A percentile compares a stretch with the other conserved stretches of the same genome.
Evolutionary conservation across 2,113 vertebrate genomes (phyloP).

Genomic region (Zapus hudsonius): DNA sequence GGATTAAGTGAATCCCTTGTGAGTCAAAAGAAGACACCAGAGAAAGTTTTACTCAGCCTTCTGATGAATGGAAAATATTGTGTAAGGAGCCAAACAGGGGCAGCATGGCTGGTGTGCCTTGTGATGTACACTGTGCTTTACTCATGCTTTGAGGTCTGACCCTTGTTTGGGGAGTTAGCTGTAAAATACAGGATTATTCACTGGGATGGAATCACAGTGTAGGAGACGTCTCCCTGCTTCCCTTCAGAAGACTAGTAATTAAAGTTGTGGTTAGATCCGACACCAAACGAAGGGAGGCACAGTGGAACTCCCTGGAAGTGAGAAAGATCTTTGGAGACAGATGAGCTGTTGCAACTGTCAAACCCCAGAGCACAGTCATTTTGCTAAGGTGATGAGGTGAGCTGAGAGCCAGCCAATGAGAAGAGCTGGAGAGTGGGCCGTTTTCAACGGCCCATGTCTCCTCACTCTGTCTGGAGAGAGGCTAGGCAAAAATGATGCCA

Average conservation of each 20-base stretch:
- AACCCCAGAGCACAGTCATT: conserved; percentile 58
- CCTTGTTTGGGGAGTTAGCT: conserved; percentile 27
- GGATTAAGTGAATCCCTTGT: conserved; percentile 1
- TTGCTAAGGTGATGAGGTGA: conserved; percentile 65
- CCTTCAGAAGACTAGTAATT: conserved; percentile 59
- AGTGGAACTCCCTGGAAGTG: conserved; percentile 56
- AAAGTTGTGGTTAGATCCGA: conserved; percentile 47
- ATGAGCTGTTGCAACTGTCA: conserved; percentile 72
- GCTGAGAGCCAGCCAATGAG: conserved; percentile 57
- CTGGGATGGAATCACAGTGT: conserved; percentile 46
- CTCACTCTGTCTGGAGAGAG: background rate
- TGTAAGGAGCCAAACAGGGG: background rate
- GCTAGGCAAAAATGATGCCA: background rate
- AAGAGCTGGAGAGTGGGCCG: conserved; percentile 26
- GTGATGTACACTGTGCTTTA: background rate
- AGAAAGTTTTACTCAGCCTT: conserved; percentile 62
- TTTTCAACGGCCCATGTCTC: background rate
- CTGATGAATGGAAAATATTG: background rate
- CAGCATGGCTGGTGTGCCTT: background rate
- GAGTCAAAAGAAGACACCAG: conserved; percentile 67
- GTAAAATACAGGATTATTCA: conserved; percentile 47
- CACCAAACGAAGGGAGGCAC: conserved; percentile 44
- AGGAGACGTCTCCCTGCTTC: conserved; percentile 35
- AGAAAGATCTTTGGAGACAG: conserved; percentile 59
- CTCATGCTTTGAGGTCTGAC: conserved; percentile 15